Base-by-base conservation (phyloP, 1,140 invertebrate genomes). In the Bombus pascuorum region DNA sequence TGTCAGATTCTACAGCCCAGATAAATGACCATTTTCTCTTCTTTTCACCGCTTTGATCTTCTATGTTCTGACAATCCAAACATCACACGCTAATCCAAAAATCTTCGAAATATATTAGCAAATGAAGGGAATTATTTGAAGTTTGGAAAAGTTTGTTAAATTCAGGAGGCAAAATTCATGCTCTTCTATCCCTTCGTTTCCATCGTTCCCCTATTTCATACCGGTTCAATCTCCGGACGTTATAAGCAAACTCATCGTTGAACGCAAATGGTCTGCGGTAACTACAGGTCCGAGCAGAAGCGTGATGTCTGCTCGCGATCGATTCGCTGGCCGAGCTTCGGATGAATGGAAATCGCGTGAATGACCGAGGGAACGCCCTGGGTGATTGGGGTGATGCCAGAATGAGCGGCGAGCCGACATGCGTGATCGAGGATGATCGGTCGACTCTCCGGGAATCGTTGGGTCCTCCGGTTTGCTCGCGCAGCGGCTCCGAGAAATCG, bases 281-380 rank as follows among this genome's bases (percentile, higher is more conserved):
- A 39, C 22, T 39, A 39, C 68, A 28, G 68, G 39, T 62, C 57
- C 13, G 44, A 57, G 59, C 37, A 37, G 57, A 28, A 32, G 57
- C 47, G 47, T 53, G 47, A 53, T 53, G 47, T 53, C 47, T 53
- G 37, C 44, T 68, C 25, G 77, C 77, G 66, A 34, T 68, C n/a
- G 62, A 65, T 32, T 65, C 15, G 32, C 18, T 68, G 62, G n/a
- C 66, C 18, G 34, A 13, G 32, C n/a, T 34, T 65, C 39, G 85
- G 83, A 93, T 93, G 92, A 93, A 93, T 93, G 92, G 92, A 93
- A 92, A 93, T 92, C 89, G 91, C 91, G 91, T 93, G 92, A 93
- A 93, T 92, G 92, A 89, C 88, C 87, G 87, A 85, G 53, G 62
- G 79, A 86, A 85, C 81, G 88, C 75, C 84, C 68, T 71, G 72